Base-by-base conservation (phyloP, 2,113 vertebrate genomes). In the Leptobrachium ailaonicum region DNA sequence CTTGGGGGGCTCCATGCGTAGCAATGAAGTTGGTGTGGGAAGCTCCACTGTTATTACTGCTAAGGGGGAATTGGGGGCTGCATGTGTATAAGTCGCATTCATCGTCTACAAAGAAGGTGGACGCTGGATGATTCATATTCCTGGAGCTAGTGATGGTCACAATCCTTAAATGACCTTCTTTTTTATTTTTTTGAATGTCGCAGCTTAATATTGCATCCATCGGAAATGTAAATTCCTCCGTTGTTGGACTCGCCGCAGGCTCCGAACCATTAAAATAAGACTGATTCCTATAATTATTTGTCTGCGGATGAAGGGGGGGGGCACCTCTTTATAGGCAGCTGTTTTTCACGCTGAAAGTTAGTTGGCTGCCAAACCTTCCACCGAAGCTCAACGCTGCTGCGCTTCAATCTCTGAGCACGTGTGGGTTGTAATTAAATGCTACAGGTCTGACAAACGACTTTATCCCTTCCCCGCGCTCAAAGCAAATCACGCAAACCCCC, bases 351-450 rank as follows among this genome's bases (percentile, higher is more conserved):
- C 62, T 64, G 62, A 40, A 64, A 7, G 62, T 64, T 64, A 10
- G n/a, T 32, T 20, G 20, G 5, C 20, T 64, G 62, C 62, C 62
- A 64, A 64, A 6, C 8, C 8, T 41, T 42, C 5, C 42, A 41
- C 42, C 44, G n/a, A 69, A 69, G 41, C 44, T 13, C 67, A 12
- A 13, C 67, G 14, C 10, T 42, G 32, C 42, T 6, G 67, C 3
- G 13, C 12, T 44, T 3, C 42, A 14, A 8, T 44, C 6, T 45
- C 10, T 1, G 13, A 41, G 64, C 9, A 41, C 12, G 7, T 42
- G 66, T 69, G 42, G 43, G 2, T 69, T 69, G 10, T 44, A 45
- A 69, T 69, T 69, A 69, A 69, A 45, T 6, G 7, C 67, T 44
- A n/a, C 41, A 12, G 2, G 13, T 69, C 67, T 40, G 41, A 8